Percentiles rank a stretch among this genome's conserved stretches.
Conservation (phyloP, 2,797 vertebrate genomes). For the Sebastolobus altivelis region DNA sequence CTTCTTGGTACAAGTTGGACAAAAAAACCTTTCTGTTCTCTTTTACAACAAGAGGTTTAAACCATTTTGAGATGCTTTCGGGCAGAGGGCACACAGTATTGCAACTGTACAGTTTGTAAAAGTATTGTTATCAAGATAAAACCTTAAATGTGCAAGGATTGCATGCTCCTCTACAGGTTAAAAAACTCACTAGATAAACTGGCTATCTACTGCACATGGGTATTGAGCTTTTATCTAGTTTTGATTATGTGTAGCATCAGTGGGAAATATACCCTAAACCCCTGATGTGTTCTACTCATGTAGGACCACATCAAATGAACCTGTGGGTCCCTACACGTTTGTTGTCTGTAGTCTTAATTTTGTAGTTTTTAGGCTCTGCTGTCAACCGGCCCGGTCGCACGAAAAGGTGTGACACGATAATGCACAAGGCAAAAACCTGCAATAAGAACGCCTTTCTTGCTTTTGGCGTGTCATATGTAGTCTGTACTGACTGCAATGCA, state of each 20-base stretch:
- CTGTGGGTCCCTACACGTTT: neutral
- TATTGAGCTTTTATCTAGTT: neutral
- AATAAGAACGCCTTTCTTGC: too few relatives aligned
- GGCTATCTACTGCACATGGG: neutral
- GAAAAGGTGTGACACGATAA: neutral
- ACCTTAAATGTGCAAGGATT: neutral
- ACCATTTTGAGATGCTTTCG: constrained; percentile 2
- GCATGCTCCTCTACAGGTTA: neutral
- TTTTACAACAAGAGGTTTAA: constrained; percentile 44
- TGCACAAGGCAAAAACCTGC: too few relatives aligned
- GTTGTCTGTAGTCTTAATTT: neutral
- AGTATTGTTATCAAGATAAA: neutral
- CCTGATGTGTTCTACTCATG: neutral
- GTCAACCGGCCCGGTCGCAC: too few relatives aligned
- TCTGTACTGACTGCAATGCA: too few relatives aligned
- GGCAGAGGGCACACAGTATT: neutral
- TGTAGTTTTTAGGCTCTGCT: neutral
- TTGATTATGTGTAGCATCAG: neutral
- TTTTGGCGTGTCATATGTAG: too few relatives aligned
- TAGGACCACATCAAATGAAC: neutral
- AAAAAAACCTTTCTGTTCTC: constrained; percentile 40
- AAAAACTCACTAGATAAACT: neutral
- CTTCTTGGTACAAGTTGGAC: constrained; percentile 45
- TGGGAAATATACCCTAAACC: neutral
- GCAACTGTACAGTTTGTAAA: neutral